Base-by-base conservation (phyloP, 2,888 invertebrate genomes). In the Caenorhabditis angaria region DNA sequence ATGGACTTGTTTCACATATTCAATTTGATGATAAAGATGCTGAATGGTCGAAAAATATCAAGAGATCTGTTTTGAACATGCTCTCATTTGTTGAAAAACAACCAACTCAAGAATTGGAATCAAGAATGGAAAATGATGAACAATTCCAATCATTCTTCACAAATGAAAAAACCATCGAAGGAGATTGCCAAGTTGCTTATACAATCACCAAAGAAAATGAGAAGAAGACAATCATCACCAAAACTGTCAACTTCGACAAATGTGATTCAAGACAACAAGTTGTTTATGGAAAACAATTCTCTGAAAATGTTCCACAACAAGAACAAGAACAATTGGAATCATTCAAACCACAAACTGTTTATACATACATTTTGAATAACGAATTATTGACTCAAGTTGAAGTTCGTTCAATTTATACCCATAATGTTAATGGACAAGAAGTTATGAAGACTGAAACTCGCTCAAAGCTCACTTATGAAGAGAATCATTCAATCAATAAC, bases 211-310 rank as follows among this genome's bases (percentile, higher is more conserved):
- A 62, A 29, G 70, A 78, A 61, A 48, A 66, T 14, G n/a, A n/a
- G n/a, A 61, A 78, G 65, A 76, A 74, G 63, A 76, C 72, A 47
- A 70, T 70, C 47, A 65, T 81, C 72, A 79, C 78, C 76, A 81
- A 81, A 70, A 70, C 88, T 50, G 80, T 88, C 78, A 88, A 89
- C 87, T 88, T 88, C 83, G 86, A 88, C 70, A 87, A 87, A 73
- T 89, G 89, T 84, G 68, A 69, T 57, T 76, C 85, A 63, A 85
- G 87, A 68, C 85, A 67, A 50, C 69, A 71, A 56, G 55, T 47
- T 53, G 62, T 56, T 51, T 75, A 75, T 56, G 69, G 69, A 41
- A 41, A 41, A 3, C 41, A 41, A 14, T 41, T 41, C 41, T 12
- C 41, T 18, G 41, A 41, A 14, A 18, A 41, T 18, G 2, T 41